Evolutionary conservation across 1,140 invertebrate species (phyloP), one percentile per base, ranked within the genome.

Genomic region (Cotesia vestalis): DNA sequence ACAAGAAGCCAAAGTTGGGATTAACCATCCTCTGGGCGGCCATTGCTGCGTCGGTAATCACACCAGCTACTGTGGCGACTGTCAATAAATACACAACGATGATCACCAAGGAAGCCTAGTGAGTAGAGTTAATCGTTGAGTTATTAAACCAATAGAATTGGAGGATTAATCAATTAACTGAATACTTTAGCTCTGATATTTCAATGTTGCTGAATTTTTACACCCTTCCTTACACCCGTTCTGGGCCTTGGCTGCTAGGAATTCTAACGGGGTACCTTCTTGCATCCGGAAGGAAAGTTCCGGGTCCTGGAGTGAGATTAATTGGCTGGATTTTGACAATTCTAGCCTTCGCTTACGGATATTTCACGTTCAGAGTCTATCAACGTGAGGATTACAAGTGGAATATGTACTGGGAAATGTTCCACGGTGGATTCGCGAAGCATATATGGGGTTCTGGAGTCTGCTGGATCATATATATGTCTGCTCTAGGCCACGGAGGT

Each of bases 191-290:
- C 4, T 38, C 3, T 8, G 4, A 57, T 2, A 40, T 34, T 38
- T 59, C 71, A 40, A 20, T 38, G 11, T 55, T 77, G 36, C 38
- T 51, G 14, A 71, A 77, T 60, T 81, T 81, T 64, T 84, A 85
- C 64, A 70, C 76, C 17, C 55, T 68, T 5, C 75, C 78, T 5
- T 86, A 88, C 75, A 85, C 81, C 0, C 79, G 89, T 76, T 85
- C 87, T 52, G 82, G 86, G 4, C 88, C 90, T 0, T 91, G 89
- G 81, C 75, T 91, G 14, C 82, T 90, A 12, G 90, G 90, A 14
- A 86, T 91, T 66, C 78, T 89, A 17, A 76, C 87, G n/a, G 90
- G 90, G 17, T 91, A 90, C 73, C 74, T 8, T 57, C 64, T 66
- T 71, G 52, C 17, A 52, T 57, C 8, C 52, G 69, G 14, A 1